Percentiles rank a stretch among this genome's conserved stretches.
Evolutionary conservation across 2,113 vertebrate genomes (phyloP).

Genomic region (Camelus bactrianus): DNA sequence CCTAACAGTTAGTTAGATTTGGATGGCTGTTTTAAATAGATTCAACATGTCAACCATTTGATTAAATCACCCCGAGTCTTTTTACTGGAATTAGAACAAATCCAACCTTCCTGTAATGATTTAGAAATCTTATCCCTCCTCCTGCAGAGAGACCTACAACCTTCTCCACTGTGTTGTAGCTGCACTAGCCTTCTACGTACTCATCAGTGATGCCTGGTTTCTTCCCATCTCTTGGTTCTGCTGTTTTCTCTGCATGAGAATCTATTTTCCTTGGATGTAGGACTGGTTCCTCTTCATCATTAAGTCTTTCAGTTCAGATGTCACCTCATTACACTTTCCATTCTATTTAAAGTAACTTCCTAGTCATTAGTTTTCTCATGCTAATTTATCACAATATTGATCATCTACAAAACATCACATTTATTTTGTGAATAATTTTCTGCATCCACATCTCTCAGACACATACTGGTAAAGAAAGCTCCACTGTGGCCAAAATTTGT

Average conservation of each 20-base stretch:
- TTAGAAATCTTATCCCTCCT: background rate
- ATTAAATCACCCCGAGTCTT: background rate
- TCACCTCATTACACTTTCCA: background rate
- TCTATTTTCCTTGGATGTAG: background rate
- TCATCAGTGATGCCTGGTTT: rapidly evolving
- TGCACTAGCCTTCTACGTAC: background rate
- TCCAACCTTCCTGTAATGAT: background rate
- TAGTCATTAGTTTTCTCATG: background rate
- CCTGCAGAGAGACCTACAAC: background rate
- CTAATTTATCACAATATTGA: background rate
- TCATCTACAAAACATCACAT: background rate
- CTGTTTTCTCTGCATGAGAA: background rate
- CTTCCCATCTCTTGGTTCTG: background rate
- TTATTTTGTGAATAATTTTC: background rate
- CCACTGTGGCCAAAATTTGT: background rate
- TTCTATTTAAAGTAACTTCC: background rate
- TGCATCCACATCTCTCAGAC: background rate
- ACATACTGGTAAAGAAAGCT: background rate
- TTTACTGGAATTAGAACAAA: background rate
- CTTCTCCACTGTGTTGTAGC: no score
- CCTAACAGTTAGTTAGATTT: background rate
- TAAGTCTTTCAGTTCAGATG: background rate
- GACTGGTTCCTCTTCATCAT: background rate
- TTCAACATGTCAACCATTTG: background rate
- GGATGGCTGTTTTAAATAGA: background rate